These are phyloP conservation scores for Gortyna flavago DNA, from an alignment of 2,888 invertebrate genomes.

Conservation along the genomic window DNA sequence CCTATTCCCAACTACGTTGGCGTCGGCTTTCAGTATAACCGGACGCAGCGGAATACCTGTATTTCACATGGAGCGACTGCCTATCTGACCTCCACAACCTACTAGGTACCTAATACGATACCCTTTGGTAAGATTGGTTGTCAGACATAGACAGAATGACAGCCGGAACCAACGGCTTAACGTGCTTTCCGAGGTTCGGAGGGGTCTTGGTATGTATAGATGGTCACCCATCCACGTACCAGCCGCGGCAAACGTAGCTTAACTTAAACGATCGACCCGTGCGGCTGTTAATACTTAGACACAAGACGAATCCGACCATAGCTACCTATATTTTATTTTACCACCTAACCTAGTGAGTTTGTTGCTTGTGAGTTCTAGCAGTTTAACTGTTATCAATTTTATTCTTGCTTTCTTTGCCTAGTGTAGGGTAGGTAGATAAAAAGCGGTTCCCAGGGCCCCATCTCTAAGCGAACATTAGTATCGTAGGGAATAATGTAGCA, in stretches of 20 bases:
- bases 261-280: not conserved
- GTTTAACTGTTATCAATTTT: conserved; percentile 24
- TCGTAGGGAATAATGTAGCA: conserved; percentile 51
- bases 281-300: not conserved
- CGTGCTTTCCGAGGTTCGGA: no score
- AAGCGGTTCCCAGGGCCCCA: conserved; percentile 37
- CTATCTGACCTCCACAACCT: no score
- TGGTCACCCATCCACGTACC: not conserved
- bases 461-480: conserved; percentile 51
- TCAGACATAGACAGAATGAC: no score
- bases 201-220: not conserved
- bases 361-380: no score
- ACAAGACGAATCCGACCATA: not conserved
- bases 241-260: not conserved
- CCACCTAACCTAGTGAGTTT: not conserved
- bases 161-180: no score
- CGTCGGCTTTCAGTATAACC: no score
- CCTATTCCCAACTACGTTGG: no score
- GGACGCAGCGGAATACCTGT: no score
- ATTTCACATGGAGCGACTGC: no score
- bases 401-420: conserved; percentile 6
- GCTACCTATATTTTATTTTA: not conserved
- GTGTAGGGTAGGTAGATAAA: conserved; percentile 29
- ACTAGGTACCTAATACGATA: no score
- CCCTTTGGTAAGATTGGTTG: no score